These are phyloP conservation scores for Zophobas atratus DNA, from an alignment of 1,140 invertebrate genomes.

Conservation along the genomic window DNA sequence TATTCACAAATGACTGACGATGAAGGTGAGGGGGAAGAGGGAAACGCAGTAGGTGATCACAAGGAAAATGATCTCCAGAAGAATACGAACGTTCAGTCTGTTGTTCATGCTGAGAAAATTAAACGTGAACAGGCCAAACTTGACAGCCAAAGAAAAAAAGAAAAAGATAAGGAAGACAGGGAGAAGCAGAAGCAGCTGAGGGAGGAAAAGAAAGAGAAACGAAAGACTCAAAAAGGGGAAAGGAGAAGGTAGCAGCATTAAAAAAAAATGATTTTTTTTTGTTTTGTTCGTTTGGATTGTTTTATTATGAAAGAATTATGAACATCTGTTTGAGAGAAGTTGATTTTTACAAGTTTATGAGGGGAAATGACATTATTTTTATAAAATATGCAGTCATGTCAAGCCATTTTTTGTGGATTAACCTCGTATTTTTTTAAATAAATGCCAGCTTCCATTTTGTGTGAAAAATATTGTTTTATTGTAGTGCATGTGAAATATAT, in stretches of 20 bases:
- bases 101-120: constrained; percentile 82
- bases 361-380: constrained; percentile 24
- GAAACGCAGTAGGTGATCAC: constrained; percentile 66
- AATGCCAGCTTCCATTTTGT: constrained; percentile 13
- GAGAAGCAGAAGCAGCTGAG: constrained; percentile 89
- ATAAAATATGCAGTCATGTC: not conserved
- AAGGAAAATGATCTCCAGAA: constrained; percentile 74
- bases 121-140: constrained; percentile 83
- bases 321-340: constrained; percentile 15
- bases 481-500: too few species aligned
- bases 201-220: constrained; percentile 91
- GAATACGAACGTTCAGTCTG: constrained; percentile 85
- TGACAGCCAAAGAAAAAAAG: constrained; percentile 87
- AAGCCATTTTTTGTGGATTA: not conserved
- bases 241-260: constrained; percentile 80
- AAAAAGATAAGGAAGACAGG: constrained; percentile 90
- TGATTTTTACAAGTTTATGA: constrained; percentile 39
- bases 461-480: not conserved
- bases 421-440: constrained; percentile 16
- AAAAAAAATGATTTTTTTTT: not conserved
- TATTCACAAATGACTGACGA: constrained; percentile 85
- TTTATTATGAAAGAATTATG: constrained; percentile 15
- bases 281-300: constrained; percentile 21
- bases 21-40: constrained; percentile 73
- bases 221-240: constrained; percentile 90